Percentiles rank a stretch among this genome's conserved stretches.
Conservation (phyloP, 2,797 vertebrate genomes). For the Hippocampus kuda region DNA sequence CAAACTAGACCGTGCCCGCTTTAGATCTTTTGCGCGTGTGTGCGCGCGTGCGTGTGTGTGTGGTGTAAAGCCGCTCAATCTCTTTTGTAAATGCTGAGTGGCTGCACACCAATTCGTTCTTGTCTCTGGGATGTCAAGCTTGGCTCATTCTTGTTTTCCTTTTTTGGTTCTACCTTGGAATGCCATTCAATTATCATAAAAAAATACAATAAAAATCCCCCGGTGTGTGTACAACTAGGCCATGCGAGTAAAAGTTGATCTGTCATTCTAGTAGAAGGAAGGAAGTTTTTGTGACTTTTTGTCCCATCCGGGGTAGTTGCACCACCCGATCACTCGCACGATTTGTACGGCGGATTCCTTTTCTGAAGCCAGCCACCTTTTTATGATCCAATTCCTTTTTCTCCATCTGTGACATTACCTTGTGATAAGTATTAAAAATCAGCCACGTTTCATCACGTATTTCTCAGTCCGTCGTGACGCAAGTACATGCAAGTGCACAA, state of each 20-base stretch:
- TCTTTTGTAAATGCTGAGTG: neutral
- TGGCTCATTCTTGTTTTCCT: constrained; percentile 23
- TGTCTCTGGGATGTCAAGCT: constrained; percentile 40
- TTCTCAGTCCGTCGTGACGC: neutral
- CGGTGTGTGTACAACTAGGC: constrained; percentile 13
- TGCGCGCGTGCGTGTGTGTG: neutral
- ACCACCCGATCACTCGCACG: constrained; percentile 7
- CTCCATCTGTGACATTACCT: neutral
- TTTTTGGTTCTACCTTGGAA: constrained; percentile 16
- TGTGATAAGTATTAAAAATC: neutral
- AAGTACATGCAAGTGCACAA: no score
- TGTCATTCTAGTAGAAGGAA: neutral
- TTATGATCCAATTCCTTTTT: constrained; percentile 22
- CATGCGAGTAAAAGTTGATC: constrained; percentile 23
- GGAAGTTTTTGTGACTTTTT: neutral
- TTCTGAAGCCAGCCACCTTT: constrained; percentile 25
- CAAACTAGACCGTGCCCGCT: constrained; percentile 27
- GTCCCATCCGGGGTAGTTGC: neutral
- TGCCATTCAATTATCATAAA: constrained; percentile 45
- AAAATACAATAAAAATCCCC: no score
- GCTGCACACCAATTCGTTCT: constrained; percentile 16
- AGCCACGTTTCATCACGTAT: neutral
- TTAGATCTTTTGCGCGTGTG: constrained; percentile 13
- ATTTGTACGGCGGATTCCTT: no score
- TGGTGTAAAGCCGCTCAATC: neutral